Evolutionary conservation across 2,888 invertebrate genomes (phyloP).

Genomic region (Zaprionus bogoriensis): DNA sequence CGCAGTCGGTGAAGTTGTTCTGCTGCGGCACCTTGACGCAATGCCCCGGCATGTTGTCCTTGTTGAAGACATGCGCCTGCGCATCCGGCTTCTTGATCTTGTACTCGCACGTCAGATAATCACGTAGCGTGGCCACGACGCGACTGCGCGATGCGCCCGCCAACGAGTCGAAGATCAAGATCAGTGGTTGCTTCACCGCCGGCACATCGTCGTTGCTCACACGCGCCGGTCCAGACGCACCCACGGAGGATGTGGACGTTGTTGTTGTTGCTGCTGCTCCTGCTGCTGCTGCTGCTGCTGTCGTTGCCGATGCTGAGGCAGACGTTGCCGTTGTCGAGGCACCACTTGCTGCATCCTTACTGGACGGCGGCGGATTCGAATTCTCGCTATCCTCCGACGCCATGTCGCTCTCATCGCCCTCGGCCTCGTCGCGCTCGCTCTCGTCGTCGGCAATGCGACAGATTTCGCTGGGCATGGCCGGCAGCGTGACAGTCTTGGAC

Average conservation of each 20-base stretch:
- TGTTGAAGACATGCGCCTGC: slow-evolving; percentile 86
- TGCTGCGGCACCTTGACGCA: slow-evolving; percentile 98
- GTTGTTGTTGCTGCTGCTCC: slow-evolving; percentile 1
- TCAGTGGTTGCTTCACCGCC: slow-evolving; percentile 87
- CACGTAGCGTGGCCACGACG: slow-evolving; percentile 94
- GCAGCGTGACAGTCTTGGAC: slow-evolving; percentile 84
- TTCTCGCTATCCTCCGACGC: slow-evolving; percentile 83
- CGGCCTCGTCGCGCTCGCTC: slow-evolving; percentile 90
- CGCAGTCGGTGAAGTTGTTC: slow-evolving; percentile 98
- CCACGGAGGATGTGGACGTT: too few species aligned
- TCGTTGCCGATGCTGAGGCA: slow-evolving; percentile 10
- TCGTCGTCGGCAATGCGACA: slow-evolving; percentile 88
- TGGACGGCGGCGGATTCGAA: slow-evolving; percentile 52
- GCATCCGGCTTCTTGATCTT: slow-evolving; percentile 87
- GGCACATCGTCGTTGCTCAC: slow-evolving; percentile 43
- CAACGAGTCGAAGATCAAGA: slow-evolving; percentile 97
- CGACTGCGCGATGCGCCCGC: slow-evolving; percentile 91
- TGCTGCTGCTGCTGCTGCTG: slow-evolving; percentile 5
- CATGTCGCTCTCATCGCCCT: slow-evolving; percentile 91
- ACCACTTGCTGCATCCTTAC: slow-evolving; percentile 50
- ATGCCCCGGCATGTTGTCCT: slow-evolving; percentile 92
- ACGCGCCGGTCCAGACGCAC: slow-evolving; percentile 27
- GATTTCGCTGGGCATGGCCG: slow-evolving; percentile 64
- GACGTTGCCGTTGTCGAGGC: slow-evolving; percentile 4
- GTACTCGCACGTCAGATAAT: slow-evolving; percentile 94